Percentiles rank a stretch among this genome's conserved stretches.
Conservation (phyloP, 2,888 invertebrate species). For the Eilema sororculum region DNA sequence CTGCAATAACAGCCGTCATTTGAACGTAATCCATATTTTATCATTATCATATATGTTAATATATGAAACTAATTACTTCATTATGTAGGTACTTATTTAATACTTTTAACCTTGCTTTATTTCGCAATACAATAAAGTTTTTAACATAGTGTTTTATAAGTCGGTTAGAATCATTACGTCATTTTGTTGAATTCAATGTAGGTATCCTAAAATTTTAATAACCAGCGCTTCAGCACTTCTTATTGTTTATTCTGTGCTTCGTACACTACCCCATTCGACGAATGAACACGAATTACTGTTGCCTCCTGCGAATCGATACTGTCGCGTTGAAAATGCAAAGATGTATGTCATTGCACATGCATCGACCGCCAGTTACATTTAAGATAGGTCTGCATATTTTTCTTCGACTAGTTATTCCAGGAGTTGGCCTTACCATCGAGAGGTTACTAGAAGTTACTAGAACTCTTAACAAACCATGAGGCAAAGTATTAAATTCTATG, state of each 20-base stretch:
- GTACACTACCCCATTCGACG: not conserved
- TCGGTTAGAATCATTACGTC: not conserved
- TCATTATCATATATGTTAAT: constrained; percentile 7
- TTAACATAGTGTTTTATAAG: not conserved
- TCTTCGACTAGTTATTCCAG: no score
- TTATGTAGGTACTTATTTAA: constrained; percentile 3
- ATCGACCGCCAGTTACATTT: not conserved
- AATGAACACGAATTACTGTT: not conserved
- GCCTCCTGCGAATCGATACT: not conserved
- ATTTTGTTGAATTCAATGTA: not conserved
- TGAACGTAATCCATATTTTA: not conserved
- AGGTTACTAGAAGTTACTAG: no score
- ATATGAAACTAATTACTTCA: constrained; percentile 5
- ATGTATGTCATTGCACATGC: not conserved
- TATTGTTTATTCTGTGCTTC: not conserved
- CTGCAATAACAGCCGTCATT: constrained; percentile 3
- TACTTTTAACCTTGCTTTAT: constrained; percentile 1
- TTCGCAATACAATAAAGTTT: constrained; percentile 4
- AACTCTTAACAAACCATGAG: not conserved
- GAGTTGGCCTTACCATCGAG: no score
- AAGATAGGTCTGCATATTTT: no score
- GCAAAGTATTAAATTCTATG: not conserved
- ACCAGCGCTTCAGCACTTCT: not conserved
- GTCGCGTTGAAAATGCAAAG: constrained; percentile 4
- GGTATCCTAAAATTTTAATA: not conserved